Base-by-base conservation (phyloP, 2,797 vertebrate species). In the Octomys mimax region DNA sequence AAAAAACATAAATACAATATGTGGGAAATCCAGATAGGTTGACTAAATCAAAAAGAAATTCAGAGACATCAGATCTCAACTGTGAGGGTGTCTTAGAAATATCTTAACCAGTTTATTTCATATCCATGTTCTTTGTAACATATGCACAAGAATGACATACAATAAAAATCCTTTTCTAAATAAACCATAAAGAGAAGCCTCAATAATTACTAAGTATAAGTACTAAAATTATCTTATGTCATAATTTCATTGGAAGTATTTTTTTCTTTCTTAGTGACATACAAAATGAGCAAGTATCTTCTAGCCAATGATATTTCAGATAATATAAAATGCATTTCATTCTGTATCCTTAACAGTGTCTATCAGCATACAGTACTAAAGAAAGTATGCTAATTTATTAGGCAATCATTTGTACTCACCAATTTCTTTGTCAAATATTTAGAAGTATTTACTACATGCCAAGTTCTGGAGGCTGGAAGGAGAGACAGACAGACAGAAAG, bases 151-250 rank as follows among this genome's bases (percentile, higher is more conserved):
- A 81, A 16, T 70, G 52, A 95, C 59, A 79, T 19, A 70, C 14
- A 16, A 90, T 70, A 83, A 94, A 95, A 96, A 94, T 36, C 7
- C 52, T 36, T 80, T 95, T 96, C 39, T 83, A 95, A 94, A 84
- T 49, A 66, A 88, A 33, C 75, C 14, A 92, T 84, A 94, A 96
- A 90, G 82, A 86, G 46, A 16, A 83, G 5, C 57, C 59, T 83
- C 31, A 92, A 59, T 57, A 94, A 81, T 80, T 83, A 80, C 70
- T 91, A 83, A 91, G 42, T 78, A 57, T 89, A 87, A 92, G 94
- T 94, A 33, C 54, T 92, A 91, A 95, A 96, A 75, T 90, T 89
- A 33, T 85, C 24, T 83, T 86, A n/a, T 90, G 31, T 83, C 73
- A 85, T 86, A 68, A 75, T 90, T 94, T 89, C 87, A 84, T 92